Conservation (phyloP, 1,140 invertebrate species). For the Glossosoma conforme region DNA sequence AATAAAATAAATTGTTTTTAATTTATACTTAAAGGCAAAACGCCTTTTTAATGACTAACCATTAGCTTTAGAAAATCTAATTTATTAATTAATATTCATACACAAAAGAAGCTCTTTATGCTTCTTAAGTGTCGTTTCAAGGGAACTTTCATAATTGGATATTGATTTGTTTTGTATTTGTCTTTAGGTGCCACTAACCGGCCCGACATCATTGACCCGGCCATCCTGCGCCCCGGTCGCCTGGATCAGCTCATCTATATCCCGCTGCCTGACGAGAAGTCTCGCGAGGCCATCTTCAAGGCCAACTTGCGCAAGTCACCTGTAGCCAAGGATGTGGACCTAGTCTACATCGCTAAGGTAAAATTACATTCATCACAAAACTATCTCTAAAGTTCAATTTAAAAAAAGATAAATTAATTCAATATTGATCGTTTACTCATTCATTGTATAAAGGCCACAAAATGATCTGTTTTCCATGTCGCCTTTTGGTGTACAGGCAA, state of each 20-base stretch:
- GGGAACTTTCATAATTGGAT: too few relatives aligned
- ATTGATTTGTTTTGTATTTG: constrained; percentile 16
- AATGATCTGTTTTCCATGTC: too few relatives aligned
- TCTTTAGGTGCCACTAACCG: constrained; percentile 53
- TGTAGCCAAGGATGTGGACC: constrained; percentile 91
- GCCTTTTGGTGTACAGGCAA: too few relatives aligned
- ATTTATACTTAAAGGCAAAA: too few relatives aligned
- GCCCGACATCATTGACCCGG: constrained; percentile 96
- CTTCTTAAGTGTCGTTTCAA: too few relatives aligned
- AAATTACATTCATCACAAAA: constrained; percentile 64
- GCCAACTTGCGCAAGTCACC: constrained; percentile 97
- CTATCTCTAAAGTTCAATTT: neutral
- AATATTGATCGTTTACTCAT: too few relatives aligned
- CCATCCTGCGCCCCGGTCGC: constrained; percentile 95
- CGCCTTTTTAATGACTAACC: too few relatives aligned
- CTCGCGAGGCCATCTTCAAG: constrained; percentile 90
- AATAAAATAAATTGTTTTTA: too few relatives aligned
- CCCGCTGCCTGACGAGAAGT: constrained; percentile 98
- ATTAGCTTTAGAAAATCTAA: too few relatives aligned
- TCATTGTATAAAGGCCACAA: too few relatives aligned
- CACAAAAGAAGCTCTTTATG: too few relatives aligned
- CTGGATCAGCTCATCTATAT: constrained; percentile 99
- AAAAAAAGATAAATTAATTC: neutral
- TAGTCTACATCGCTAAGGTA: constrained; percentile 92
- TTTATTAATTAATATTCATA: too few relatives aligned